Percentiles rank a stretch among this genome's conserved stretches.
Conservation (phyloP, 2,888 invertebrate species). For the Mesorhabditis sp. region DNA sequence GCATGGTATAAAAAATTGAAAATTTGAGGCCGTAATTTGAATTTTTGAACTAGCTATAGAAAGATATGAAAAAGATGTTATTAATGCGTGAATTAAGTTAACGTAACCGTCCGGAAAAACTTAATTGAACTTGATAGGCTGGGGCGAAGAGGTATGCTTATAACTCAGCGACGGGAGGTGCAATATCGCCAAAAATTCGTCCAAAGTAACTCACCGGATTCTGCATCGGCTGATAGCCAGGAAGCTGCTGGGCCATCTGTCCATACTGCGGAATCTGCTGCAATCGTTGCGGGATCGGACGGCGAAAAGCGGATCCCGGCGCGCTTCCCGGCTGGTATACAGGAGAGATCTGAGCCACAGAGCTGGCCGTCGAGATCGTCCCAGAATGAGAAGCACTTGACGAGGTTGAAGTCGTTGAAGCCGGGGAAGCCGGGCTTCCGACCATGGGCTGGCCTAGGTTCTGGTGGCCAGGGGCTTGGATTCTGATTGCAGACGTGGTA, state of each 20-base stretch:
- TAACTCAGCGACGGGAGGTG: too few relatives aligned
- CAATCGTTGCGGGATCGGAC: constrained; percentile 2
- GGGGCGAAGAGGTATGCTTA: too few relatives aligned
- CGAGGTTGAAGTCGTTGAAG: neutral
- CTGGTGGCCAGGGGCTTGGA: too few relatives aligned
- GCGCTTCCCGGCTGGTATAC: neutral
- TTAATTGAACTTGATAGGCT: too few relatives aligned
- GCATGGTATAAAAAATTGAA: too few relatives aligned
- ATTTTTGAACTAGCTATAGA: too few relatives aligned
- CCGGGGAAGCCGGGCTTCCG: neutral
- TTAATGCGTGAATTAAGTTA: too few relatives aligned
- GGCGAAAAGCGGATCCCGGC: neutral
- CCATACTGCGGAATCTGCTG: neutral
- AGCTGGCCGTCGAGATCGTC: neutral
- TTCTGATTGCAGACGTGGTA: too few relatives aligned
- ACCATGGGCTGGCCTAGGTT: neutral
- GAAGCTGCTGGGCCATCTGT: neutral
- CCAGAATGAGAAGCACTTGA: neutral
- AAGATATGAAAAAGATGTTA: too few relatives aligned
- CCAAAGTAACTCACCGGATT: neutral
- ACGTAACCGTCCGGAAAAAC: too few relatives aligned
- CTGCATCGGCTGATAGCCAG: neutral
- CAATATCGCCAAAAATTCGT: too few relatives aligned
- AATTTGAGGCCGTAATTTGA: too few relatives aligned
- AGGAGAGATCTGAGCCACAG: neutral